Evolutionary conservation across 2,797 vertebrate species (phyloP).

Genomic region (Malurus leucopterus): DNA sequence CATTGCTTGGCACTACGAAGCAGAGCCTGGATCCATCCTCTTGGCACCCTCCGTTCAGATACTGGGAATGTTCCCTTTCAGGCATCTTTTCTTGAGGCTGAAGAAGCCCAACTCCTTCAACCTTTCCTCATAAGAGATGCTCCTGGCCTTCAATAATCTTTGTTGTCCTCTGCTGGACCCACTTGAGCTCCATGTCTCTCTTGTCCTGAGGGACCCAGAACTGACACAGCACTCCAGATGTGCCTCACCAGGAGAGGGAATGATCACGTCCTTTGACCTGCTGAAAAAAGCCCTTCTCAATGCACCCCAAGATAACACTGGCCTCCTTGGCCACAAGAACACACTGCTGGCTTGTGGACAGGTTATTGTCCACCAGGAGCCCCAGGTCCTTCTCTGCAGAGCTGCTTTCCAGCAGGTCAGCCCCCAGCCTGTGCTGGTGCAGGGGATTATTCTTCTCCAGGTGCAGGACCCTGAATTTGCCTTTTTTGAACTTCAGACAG

Average conservation of each 20-base stretch:
- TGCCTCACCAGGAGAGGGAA: not conserved
- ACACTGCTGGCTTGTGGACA: not conserved
- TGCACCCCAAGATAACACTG: not conserved
- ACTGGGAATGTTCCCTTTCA: not conserved
- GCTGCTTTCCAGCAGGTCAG: not conserved
- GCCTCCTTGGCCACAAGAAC: not conserved
- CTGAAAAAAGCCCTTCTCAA: not conserved
- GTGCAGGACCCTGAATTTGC: not conserved
- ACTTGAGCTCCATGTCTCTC: not conserved
- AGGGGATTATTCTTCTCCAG: fast-evolving
- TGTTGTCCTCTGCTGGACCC: not conserved
- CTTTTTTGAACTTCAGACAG: not conserved
- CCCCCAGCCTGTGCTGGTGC: not conserved
- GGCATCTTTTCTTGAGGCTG: not conserved
- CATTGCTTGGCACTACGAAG: not conserved
- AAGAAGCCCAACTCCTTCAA: not conserved
- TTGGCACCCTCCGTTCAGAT: not conserved
- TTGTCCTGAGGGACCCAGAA: not conserved
- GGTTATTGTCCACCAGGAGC: not conserved
- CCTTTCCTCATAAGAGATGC: not conserved
- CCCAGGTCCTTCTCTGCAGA: not conserved
- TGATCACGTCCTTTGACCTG: not conserved
- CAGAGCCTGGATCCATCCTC: not conserved
- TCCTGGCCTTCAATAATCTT: not conserved
- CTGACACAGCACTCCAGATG: not conserved